Conservation (phyloP, 2,113 vertebrate species). For the Bucco capensis region DNA sequence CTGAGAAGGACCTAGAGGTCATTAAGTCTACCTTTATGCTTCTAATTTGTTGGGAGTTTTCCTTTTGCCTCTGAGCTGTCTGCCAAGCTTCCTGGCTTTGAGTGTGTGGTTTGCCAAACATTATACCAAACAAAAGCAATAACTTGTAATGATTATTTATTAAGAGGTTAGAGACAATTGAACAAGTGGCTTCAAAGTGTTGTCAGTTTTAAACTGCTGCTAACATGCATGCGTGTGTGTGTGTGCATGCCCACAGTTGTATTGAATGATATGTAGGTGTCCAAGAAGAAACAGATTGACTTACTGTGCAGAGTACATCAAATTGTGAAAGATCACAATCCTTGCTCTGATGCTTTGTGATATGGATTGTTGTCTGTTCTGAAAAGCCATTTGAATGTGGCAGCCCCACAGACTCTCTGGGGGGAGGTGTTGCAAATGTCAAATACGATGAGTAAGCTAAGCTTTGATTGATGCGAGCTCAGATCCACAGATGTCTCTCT, state of each 20-base stretch:
- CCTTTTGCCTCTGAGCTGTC: constrained; percentile 41
- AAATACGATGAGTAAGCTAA: neutral
- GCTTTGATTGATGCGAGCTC: neutral
- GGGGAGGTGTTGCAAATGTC: neutral
- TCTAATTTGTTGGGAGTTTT: constrained; percentile 53
- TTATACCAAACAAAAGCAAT: neutral
- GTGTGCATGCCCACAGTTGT: neutral
- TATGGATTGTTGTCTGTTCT: neutral
- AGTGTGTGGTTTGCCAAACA: constrained; percentile 43
- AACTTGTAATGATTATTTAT: neutral
- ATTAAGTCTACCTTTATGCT: constrained; percentile 41
- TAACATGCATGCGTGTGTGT: neutral
- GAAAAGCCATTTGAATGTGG: neutral
- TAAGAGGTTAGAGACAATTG: neutral
- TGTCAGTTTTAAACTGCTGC: neutral
- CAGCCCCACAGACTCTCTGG: neutral
- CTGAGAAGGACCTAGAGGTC: constrained; percentile 19
- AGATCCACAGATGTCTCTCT: neutral
- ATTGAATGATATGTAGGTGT: neutral
- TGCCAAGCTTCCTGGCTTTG: constrained; percentile 56
- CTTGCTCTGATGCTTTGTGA: neutral
- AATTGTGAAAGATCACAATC: neutral
- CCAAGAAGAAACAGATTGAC: neutral
- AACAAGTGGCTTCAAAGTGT: neutral
- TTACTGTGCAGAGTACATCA: neutral